Percentiles rank a stretch among this genome's conserved stretches.
phyloP scores from a whole-genome alignment of 2,113 vertebrate genomes.

The Porphyrio hochstetteri region DNA sequence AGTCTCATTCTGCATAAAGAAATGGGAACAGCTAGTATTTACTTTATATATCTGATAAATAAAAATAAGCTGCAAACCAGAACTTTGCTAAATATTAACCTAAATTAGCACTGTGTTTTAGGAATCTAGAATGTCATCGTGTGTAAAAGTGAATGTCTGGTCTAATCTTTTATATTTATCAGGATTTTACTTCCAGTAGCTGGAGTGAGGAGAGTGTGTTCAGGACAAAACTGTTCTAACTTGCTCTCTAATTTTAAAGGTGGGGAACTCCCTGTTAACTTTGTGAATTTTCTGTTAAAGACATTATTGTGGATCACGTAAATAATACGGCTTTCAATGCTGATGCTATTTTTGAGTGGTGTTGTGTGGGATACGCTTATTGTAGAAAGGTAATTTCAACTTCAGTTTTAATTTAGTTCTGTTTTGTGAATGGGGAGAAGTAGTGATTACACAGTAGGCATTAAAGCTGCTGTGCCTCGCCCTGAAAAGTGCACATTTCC shows the following conservation, averaged over 20 bases:
- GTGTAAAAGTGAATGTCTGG: not conserved
- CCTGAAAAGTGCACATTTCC: conserved; percentile 3
- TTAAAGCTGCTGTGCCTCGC: conserved; percentile 2
- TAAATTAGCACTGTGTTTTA: not conserved
- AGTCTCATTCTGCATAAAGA: not conserved
- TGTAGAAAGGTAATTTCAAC: not conserved
- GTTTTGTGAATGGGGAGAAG: not conserved
- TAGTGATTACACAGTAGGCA: not conserved
- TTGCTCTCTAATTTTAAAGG: not conserved
- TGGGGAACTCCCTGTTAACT: not conserved
- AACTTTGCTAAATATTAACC: not conserved
- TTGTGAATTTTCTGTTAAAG: not conserved
- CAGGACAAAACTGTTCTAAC: not conserved
- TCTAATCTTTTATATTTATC: not conserved
- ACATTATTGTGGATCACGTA: not conserved
- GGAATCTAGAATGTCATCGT: not conserved
- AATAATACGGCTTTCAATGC: not conserved
- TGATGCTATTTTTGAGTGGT: not conserved
- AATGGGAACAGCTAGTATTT: not conserved
- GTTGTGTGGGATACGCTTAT: not conserved
- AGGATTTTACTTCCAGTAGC: not conserved
- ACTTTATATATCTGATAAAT: not conserved
- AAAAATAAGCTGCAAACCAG: not conserved
- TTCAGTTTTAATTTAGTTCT: not conserved
- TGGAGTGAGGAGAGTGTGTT: not conserved